Evolutionary conservation across 2,797 vertebrate species (phyloP).

Genomic region (Acanthurus leucopareius): DNA sequence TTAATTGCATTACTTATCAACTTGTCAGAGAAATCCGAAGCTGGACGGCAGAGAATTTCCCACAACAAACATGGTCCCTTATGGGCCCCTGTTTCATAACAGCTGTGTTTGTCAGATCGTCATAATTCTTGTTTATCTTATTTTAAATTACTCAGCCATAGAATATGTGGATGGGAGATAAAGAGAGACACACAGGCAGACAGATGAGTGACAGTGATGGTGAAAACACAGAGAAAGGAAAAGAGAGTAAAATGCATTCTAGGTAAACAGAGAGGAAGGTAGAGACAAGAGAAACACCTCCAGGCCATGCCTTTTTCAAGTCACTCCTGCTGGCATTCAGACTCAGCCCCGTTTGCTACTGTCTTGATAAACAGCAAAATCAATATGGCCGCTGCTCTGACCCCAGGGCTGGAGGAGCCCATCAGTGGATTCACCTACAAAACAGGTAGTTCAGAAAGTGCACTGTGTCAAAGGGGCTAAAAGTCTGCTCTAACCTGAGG

Average conservation of each 20-base stretch:
- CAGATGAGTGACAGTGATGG: slow-evolving; percentile 14
- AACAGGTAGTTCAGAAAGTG: slow-evolving; percentile 36
- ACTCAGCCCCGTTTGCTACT: slow-evolving; percentile 60
- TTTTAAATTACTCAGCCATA: slow-evolving; percentile 32
- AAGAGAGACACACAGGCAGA: slow-evolving; percentile 10
- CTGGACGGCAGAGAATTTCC: slow-evolving; percentile 20
- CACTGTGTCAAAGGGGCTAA: slow-evolving; percentile 16
- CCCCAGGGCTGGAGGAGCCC: slow-evolving; percentile 51
- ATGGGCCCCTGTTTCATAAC: slow-evolving; percentile 36
- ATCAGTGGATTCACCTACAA: slow-evolving; percentile 58
- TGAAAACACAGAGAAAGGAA: slow-evolving; percentile 10
- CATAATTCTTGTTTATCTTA: slow-evolving; percentile 37
- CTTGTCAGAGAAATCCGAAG: slow-evolving; percentile 60
- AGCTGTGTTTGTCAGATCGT: slow-evolving; percentile 40
- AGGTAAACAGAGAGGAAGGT: slow-evolving; percentile 35
- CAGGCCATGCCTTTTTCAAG: slow-evolving; percentile 48
- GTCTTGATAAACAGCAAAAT: slow-evolving; percentile 76
- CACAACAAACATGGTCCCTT: slow-evolving; percentile 34
- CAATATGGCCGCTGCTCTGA: slow-evolving; percentile 68
- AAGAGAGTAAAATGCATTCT: slow-evolving; percentile 32
- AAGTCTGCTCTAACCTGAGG: neutral
- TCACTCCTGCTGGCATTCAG: slow-evolving; percentile 58
- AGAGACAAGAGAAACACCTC: slow-evolving; percentile 28
- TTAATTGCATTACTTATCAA: slow-evolving; percentile 71
- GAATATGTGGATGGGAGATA: slow-evolving; percentile 21